Conservation (phyloP, 1,140 invertebrate genomes). For the Ylistrum balloti region DNA sequence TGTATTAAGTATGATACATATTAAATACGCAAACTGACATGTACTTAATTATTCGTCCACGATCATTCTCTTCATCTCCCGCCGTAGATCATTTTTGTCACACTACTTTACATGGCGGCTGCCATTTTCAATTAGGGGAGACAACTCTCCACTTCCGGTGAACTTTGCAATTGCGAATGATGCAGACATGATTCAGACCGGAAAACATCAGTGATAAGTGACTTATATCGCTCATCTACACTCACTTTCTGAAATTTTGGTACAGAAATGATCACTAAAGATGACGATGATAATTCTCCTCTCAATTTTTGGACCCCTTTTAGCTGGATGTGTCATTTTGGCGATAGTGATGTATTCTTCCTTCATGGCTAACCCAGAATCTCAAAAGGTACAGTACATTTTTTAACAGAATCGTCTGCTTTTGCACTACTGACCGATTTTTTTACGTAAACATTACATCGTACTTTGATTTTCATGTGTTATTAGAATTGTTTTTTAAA, state of each 20-base stretch:
- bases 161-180: constrained; percentile 19
- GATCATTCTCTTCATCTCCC: constrained; percentile 18
- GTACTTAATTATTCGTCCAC: neutral
- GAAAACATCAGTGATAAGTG: neutral
- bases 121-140: neutral
- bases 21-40: neutral
- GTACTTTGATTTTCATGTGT: neutral
- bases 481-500: too few species aligned
- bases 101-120: constrained; percentile 16
- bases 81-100: neutral
- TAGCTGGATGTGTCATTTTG: constrained; percentile 1
- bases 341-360: constrained; percentile 38
- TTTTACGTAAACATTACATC: neutral
- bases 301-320: constrained; percentile 9
- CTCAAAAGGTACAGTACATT: neutral
- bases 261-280: constrained; percentile 25
- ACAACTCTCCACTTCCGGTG: constrained; percentile 14
- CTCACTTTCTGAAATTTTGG: neutral
- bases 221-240: neutral
- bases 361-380: constrained; percentile 24
- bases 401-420: neutral
- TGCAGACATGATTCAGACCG: constrained; percentile 26
- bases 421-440: neutral
- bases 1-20: neutral
- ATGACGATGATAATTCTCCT: constrained; percentile 32